Evolutionary conservation across 2,113 vertebrate species (phyloP).

Genomic region (Sebastes fasciatus): DNA sequence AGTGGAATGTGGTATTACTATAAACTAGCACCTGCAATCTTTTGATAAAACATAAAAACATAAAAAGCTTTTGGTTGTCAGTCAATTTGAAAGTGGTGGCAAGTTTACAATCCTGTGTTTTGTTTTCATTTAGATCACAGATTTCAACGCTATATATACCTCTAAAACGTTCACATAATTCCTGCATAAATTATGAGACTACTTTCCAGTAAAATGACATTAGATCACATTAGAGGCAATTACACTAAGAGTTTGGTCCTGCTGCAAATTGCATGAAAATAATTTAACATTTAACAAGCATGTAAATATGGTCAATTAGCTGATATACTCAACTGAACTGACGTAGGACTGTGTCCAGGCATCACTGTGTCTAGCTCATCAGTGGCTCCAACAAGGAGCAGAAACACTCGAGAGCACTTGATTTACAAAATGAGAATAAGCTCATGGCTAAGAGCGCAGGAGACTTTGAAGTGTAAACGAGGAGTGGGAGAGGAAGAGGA

Average conservation of each 20-base stretch:
- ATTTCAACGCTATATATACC: neutral
- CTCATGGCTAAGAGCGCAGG: conserved; percentile 14
- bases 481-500: neutral
- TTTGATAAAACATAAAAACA: neutral
- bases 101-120: neutral
- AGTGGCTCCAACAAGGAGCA: conserved; percentile 13
- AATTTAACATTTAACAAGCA: neutral
- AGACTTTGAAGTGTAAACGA: conserved; percentile 61
- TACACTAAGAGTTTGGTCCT: neutral
- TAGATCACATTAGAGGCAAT: neutral
- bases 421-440: conserved; percentile 53
- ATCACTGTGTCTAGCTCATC: conserved; percentile 22
- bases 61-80: neutral
- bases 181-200: neutral
- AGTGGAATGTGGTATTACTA: neutral
- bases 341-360: neutral
- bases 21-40: neutral
- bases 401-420: conserved; percentile 47
- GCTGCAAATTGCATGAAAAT: neutral
- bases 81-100: neutral
- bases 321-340: neutral
- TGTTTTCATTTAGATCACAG: neutral
- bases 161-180: neutral
- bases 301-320: conserved; percentile 3
- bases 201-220: neutral